Conservation (phyloP, 64 coral and sea anemone species). For the Montipora cactus region DNA sequence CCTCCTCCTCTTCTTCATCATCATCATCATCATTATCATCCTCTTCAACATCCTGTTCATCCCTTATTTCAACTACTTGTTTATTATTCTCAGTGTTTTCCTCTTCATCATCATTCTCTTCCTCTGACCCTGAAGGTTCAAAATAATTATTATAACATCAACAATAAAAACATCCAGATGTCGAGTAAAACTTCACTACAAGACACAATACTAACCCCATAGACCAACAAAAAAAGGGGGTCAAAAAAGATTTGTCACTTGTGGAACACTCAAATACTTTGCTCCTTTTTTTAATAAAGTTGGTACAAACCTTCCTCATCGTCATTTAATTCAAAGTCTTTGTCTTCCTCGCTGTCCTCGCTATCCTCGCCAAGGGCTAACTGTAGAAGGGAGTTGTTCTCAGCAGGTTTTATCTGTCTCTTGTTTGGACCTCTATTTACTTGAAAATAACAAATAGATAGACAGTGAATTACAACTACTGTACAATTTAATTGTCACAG, state of each 20-base stretch:
- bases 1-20: conserved; percentile 61
- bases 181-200: no score
- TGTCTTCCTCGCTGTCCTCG: conserved; percentile 94
- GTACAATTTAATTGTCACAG: no score
- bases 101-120: conserved; percentile 31
- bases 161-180: neutral
- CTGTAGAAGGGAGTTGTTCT: conserved; percentile 89
- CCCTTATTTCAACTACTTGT: conserved; percentile 30
- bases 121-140: conserved; percentile 41
- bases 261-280: neutral
- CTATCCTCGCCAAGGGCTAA: conserved; percentile 91
- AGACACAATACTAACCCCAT: no score
- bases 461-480: neutral
- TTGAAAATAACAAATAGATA: neutral
- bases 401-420: conserved; percentile 95
- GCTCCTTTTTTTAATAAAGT: no score
- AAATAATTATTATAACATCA: neutral
- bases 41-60: conserved; percentile 50
- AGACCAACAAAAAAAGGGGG: no score
- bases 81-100: neutral
- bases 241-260: no score
- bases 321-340: conserved; percentile 95
- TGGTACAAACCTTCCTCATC: conserved; percentile 47
- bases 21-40: conserved; percentile 38
- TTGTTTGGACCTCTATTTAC: conserved; percentile 99